A percentile compares a stretch with the other conserved stretches of the same genome.
Evolutionary conservation across 1,140 invertebrate species (phyloP).

Genomic region (Dolichoris vasculosae): DNA sequence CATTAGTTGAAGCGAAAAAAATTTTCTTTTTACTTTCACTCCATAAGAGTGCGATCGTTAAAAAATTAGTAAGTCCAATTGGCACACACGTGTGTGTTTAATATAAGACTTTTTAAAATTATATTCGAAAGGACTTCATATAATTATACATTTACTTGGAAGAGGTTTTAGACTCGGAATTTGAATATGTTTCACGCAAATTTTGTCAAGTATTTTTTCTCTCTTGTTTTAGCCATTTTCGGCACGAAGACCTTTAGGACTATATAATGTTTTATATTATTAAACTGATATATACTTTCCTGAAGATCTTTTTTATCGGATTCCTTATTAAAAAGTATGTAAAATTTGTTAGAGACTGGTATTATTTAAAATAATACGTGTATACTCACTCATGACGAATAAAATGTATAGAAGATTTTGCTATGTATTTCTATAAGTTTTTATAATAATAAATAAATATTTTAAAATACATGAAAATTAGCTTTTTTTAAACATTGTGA

Average conservation of each 20-base stretch:
- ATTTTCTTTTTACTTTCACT: too few relatives aligned
- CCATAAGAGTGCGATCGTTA: not conserved
- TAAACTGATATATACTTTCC: slow-evolving; percentile 21
- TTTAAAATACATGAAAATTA: not conserved
- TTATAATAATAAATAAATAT: not conserved
- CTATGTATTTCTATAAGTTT: not conserved
- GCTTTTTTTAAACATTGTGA: not conserved
- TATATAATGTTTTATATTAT: slow-evolving; percentile 43
- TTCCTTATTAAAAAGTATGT: slow-evolving; percentile 32
- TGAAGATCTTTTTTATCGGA: not conserved
- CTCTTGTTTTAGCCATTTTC: slow-evolving; percentile 21
- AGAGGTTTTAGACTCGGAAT: slow-evolving; percentile 22
- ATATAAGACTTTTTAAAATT: slow-evolving; percentile 19
- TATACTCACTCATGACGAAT: not conserved
- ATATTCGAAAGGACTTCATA: slow-evolving; percentile 34
- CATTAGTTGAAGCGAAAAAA: too few relatives aligned
- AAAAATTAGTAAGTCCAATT: slow-evolving; percentile 34
- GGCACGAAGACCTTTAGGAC: slow-evolving; percentile 37
- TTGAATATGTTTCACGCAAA: not conserved
- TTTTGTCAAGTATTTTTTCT: not conserved
- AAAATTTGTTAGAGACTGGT: slow-evolving; percentile 16
- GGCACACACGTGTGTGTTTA: not conserved
- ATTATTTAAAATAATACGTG: not conserved
- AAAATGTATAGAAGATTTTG: not conserved
- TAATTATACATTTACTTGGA: slow-evolving; percentile 41